Conservation (phyloP, 2,888 invertebrate genomes). For the Lapara coniferarum region DNA sequence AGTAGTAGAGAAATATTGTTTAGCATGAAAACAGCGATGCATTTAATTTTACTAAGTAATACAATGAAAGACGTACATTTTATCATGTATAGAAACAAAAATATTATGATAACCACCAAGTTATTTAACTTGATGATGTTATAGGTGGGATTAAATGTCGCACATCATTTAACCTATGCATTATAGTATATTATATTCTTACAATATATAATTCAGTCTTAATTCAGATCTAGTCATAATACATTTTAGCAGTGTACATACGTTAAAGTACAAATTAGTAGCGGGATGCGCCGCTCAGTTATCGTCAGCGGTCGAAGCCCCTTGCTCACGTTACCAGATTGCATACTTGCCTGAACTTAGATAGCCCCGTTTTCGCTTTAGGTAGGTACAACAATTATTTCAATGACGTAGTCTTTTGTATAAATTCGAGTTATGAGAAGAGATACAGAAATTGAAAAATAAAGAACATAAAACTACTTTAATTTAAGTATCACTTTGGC, state of each 20-base stretch:
- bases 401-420: constrained; percentile 44
- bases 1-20: neutral
- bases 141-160: neutral
- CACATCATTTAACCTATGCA: neutral
- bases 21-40: neutral
- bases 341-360: constrained; percentile 68
- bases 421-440: constrained; percentile 31
- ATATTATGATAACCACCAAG: neutral
- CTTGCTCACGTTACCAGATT: constrained; percentile 68
- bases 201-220: constrained; percentile 28
- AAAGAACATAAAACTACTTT: neutral
- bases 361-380: constrained; percentile 65
- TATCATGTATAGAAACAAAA: neutral
- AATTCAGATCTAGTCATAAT: neutral
- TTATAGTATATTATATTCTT: neutral
- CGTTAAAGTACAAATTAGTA: constrained; percentile 22
- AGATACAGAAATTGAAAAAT: neutral
- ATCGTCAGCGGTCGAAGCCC: constrained; percentile 75
- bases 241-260: neutral
- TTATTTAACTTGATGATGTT: neutral
- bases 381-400: constrained; percentile 43
- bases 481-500: constrained; percentile 1
- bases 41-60: neutral
- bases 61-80: neutral
- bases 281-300: constrained; percentile 39